These are phyloP conservation scores for Ceratosolen fusciceps DNA, from an alignment of 1,140 invertebrate species.

Conservation along the genomic window DNA sequence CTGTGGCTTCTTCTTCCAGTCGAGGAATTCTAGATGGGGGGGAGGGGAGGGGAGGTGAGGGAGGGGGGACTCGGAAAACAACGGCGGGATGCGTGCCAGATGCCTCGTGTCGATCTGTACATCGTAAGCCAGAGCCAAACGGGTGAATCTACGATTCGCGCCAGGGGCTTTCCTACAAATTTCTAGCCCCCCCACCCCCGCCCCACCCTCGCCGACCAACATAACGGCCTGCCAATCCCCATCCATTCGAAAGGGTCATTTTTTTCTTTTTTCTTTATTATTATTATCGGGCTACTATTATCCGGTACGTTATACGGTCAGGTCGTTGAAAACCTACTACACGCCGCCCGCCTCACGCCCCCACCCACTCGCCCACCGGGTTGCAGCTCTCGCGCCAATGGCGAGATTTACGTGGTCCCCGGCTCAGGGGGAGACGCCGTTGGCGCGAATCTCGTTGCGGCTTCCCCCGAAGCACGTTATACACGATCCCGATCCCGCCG, in stretches of 20 bases:
- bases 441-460: too few species aligned
- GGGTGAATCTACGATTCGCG: conserved; percentile 20
- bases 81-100: conserved; percentile 39
- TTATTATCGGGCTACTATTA: background rate
- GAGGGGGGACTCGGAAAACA: too few species aligned
- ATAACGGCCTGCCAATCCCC: background rate
- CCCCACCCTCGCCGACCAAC: too few species aligned
- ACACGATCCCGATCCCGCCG: too few species aligned
- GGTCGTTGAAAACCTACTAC: background rate
- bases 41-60: background rate
- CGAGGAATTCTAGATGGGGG: background rate
- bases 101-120: conserved; percentile 12
- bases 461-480: too few species aligned
- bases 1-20: background rate
- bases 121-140: background rate
- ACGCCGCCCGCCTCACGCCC: too few species aligned
- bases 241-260: background rate
- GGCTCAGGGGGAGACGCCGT: too few species aligned
- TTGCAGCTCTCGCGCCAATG: background rate
- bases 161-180: conserved; percentile 7
- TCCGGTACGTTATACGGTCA: background rate
- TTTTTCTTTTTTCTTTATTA: background rate
- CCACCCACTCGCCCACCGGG: too few species aligned
- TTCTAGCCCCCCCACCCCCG: background rate
- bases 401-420: background rate